Base-by-base conservation (phyloP, 2,113 vertebrate species). In the Indri indri region DNA sequence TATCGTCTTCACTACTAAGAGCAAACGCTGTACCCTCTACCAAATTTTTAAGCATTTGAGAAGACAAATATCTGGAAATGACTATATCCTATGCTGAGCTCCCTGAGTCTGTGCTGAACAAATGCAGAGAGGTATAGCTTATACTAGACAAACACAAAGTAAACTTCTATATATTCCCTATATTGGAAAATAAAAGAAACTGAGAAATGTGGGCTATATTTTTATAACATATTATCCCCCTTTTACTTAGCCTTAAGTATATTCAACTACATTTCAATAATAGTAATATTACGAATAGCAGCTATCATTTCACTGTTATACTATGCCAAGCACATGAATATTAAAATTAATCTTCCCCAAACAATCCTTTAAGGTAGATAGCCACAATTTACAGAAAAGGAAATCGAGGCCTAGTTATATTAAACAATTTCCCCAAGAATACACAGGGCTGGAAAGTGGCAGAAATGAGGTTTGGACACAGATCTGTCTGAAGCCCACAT, bases 1-100 rank as follows among this genome's bases (percentile, higher is more conserved):
- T 85, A 92, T 85, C 80, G 88, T 80, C 42, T 82, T 77, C 27
- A 74, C 59, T 63, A 40, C 40, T 61, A 88, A 65, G 34, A 85
- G 27, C 66, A 85, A 95, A 71, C 27, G 0, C 30, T 76, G 0
- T 81, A 25, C 3, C 8, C 42, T 74, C 30, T 76, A 52, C 40
- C 66, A 92, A 83, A 50, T 40, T 71, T 86, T 97, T 54, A 94
- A 79, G 30, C 61, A 63, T 34, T 14, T 74, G 0, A 70, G 50
- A 54, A 96, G 81, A 79, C 8, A 92, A 80, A 52, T 80, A 71
- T 79, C 83, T 96, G 17, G 71, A 85, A 93, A 81, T 32, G 11
- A 52, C 54, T 47, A 23, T 76, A 34, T 45, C 89, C 88, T 91
- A 3, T 3, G 82, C 6, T 20, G 30, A 82, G 22, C 34, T 90